phyloP scores from a whole-genome alignment of 92 coral and sea anemone species.

The Porites lobata region DNA sequence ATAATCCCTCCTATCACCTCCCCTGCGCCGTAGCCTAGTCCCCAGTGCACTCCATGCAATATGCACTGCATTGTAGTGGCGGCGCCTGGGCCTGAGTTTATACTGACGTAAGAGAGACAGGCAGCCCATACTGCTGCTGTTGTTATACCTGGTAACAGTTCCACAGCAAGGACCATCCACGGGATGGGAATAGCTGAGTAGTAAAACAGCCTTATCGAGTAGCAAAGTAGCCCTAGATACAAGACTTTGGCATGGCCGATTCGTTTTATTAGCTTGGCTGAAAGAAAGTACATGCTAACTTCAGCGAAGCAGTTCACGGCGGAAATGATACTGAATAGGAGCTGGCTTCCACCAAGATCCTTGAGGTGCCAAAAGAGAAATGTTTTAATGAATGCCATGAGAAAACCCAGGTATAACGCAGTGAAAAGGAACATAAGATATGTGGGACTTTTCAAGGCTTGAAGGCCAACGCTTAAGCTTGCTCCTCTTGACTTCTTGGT shows the following conservation, averaged over 20 bases:
- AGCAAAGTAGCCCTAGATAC: slow-evolving; percentile 93
- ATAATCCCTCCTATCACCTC: slow-evolving; percentile 97
- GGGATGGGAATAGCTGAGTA: slow-evolving; percentile 95
- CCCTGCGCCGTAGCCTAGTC: slow-evolving; percentile 99
- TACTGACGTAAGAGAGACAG: slow-evolving; percentile 97
- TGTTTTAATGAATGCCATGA: slow-evolving; percentile 98
- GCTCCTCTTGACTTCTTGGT: slow-evolving; percentile 78
- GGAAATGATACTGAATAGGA: slow-evolving; percentile 95
- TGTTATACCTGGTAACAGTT: slow-evolving; percentile 97
- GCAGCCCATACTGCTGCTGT: slow-evolving; percentile 99
- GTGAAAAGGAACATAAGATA: slow-evolving; percentile 98
- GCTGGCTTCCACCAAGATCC: slow-evolving; percentile 96
- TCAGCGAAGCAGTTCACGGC: slow-evolving; percentile 99
- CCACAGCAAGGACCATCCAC: slow-evolving; percentile 97
- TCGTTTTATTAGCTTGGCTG: slow-evolving; percentile 91
- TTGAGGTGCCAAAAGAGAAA: slow-evolving; percentile 98
- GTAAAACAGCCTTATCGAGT: slow-evolving; percentile 90
- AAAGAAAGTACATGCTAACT: slow-evolving; percentile 99
- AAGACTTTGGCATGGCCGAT: slow-evolving; percentile 98
- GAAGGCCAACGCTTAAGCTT: slow-evolving; percentile 93
- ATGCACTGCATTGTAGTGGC: slow-evolving; percentile 99
- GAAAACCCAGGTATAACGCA: slow-evolving; percentile 95
- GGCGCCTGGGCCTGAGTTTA: slow-evolving; percentile 99
- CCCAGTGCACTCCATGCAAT: slow-evolving; percentile 99
- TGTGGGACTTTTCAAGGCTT: slow-evolving; percentile 90